Evolutionary conservation across 2,113 vertebrate species (phyloP).

Genomic region (Muscicapa adusta): DNA sequence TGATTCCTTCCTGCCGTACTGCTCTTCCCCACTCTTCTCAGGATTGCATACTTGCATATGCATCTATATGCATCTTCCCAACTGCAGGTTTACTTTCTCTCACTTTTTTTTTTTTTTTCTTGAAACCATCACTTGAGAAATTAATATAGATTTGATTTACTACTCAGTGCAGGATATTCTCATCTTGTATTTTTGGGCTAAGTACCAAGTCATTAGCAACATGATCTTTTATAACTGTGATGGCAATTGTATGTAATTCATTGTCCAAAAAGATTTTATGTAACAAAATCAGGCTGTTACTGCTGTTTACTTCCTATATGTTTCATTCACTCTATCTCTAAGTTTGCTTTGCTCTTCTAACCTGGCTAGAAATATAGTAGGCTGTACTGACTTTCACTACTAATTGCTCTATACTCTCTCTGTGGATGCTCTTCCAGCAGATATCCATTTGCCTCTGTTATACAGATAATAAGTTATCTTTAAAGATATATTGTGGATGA

Average conservation of each 20-base stretch:
- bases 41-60: background rate
- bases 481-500: too few relatives aligned
- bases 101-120: background rate
- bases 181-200: background rate
- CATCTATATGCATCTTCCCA: background rate
- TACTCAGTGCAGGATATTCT: background rate
- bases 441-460: background rate
- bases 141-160: background rate
- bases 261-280: background rate
- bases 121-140: background rate
- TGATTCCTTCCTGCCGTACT: background rate
- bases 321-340: background rate
- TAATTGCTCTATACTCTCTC: background rate
- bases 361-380: background rate
- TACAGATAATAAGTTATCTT: background rate
- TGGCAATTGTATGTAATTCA: background rate
- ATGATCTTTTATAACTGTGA: background rate
- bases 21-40: background rate
- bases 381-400: background rate
- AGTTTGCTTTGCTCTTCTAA: background rate
- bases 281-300: background rate
- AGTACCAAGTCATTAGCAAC: background rate
- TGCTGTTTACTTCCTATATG: background rate
- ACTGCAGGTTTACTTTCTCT: background rate
- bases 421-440: background rate